A percentile compares a stretch with the other conserved stretches of the same genome.
Evolutionary conservation across 2,113 vertebrate genomes (phyloP).

Genomic region (Rhinoderma darwinii): DNA sequence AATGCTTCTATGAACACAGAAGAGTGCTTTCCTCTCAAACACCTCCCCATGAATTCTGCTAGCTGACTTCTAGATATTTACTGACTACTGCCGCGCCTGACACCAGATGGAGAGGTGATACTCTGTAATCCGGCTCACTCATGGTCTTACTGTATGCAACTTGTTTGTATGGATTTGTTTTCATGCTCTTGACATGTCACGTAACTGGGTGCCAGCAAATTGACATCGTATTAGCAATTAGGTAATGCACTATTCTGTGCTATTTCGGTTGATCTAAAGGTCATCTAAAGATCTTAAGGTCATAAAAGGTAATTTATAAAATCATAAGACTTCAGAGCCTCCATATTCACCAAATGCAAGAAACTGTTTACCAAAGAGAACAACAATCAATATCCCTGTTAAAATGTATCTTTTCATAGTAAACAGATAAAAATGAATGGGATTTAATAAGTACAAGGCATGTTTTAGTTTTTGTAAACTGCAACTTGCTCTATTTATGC

Average conservation of each 20-base stretch:
- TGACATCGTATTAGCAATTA: not conserved
- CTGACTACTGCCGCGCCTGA: not conserved
- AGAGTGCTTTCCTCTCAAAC: not conserved
- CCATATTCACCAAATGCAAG: not conserved
- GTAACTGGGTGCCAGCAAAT: constrained; percentile 7
- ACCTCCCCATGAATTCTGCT: not conserved
- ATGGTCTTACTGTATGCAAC: not conserved
- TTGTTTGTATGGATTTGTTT: constrained; percentile 44
- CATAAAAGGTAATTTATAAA: too few species aligned
- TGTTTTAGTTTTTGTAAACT: too few species aligned
- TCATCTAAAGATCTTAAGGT: not conserved
- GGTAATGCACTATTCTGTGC: not conserved
- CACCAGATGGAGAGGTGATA: constrained; percentile 34
- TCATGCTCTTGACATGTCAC: constrained; percentile 30
- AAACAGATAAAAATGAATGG: too few species aligned
- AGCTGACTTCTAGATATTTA: not conserved
- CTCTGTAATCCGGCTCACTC: constrained; percentile 20
- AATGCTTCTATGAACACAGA: too few species aligned
- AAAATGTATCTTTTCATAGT: too few species aligned
- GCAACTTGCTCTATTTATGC: too few species aligned
- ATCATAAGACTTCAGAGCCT: too few species aligned
- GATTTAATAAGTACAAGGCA: too few species aligned
- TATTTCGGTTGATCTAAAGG: not conserved
- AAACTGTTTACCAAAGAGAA: not conserved
- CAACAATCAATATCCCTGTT: too few species aligned